A percentile compares a stretch with the other conserved stretches of the same genome.
These are phyloP conservation scores for Amaurobius ferox DNA, from an alignment of 2,888 invertebrate genomes.

Conservation along the genomic window DNA sequence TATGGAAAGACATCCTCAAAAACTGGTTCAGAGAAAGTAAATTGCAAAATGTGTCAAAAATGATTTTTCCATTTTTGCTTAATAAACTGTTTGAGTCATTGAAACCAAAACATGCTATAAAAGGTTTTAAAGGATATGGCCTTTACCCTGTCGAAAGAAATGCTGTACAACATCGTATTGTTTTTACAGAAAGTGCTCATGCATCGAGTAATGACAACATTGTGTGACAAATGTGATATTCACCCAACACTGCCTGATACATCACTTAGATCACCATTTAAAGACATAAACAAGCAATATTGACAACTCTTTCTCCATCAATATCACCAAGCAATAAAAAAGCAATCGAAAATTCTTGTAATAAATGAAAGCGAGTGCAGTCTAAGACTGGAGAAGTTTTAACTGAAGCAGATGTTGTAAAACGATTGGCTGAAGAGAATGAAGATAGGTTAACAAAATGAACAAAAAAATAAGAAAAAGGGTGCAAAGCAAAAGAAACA, in stretches of 20 bases:
- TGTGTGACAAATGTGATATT: too few species aligned
- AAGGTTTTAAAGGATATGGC: slow-evolving; percentile 1
- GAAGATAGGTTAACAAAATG: neutral
- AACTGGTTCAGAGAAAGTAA: neutral
- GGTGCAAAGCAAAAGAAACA: neutral
- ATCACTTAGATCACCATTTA: neutral
- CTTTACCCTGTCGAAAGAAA: neutral
- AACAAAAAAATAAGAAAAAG: neutral
- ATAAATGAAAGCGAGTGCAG: slow-evolving; percentile 1
- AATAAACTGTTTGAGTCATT: neutral
- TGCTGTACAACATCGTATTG: neutral
- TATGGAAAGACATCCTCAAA: neutral
- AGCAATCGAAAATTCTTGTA: neutral
- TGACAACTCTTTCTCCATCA: neutral
- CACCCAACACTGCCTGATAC: too few species aligned
- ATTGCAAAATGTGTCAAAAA: neutral
- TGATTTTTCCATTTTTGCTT: neutral
- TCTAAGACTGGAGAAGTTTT: neutral
- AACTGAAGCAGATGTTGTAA: neutral
- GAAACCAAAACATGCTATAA: neutral
- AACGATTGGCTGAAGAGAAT: neutral
- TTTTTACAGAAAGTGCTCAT: neutral
- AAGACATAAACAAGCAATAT: neutral
- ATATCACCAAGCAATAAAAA: neutral
- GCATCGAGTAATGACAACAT: too few species aligned